phyloP scores from a whole-genome alignment of 2,113 vertebrate species.

The Apteryx owenii region DNA sequence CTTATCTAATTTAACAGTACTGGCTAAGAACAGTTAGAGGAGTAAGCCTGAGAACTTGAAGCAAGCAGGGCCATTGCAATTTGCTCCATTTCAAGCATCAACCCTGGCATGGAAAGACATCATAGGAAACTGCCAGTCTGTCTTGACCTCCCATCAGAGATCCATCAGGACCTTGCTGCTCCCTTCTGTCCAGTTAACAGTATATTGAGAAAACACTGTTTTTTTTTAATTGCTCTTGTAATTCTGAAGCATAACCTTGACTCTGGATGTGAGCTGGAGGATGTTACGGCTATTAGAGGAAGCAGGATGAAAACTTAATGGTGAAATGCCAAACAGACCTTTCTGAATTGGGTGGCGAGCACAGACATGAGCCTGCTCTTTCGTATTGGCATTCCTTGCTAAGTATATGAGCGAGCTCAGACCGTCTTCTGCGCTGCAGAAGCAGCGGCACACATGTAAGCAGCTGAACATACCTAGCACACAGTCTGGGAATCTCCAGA shows the following conservation, averaged over 20 bases:
- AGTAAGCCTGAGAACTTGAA: not conserved
- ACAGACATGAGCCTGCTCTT: rapidly evolving
- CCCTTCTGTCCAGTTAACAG: not conserved
- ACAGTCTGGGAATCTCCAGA: conserved; percentile 55
- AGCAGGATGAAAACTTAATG: not conserved
- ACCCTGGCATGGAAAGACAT: not conserved
- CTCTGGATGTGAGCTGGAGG: not conserved
- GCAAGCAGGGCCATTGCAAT: not conserved
- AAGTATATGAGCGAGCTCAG: not conserved
- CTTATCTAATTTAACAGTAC: not conserved
- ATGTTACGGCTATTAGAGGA: not conserved
- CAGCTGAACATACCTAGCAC: conserved; percentile 28
- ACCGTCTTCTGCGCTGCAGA: not conserved
- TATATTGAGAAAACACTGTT: rapidly evolving
- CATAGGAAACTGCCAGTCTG: not conserved
- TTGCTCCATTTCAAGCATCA: not conserved
- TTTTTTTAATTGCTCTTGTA: not conserved
- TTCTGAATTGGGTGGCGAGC: not conserved
- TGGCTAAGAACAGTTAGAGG: not conserved
- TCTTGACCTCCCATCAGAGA: not conserved
- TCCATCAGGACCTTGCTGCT: not conserved
- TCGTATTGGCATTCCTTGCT: not conserved
- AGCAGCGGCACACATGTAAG: not conserved
- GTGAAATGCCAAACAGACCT: not conserved
- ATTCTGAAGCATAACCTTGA: not conserved